These are phyloP conservation scores for Vollenhovia emeryi DNA, from an alignment of 1,140 invertebrate species.

Conservation along the genomic window DNA sequence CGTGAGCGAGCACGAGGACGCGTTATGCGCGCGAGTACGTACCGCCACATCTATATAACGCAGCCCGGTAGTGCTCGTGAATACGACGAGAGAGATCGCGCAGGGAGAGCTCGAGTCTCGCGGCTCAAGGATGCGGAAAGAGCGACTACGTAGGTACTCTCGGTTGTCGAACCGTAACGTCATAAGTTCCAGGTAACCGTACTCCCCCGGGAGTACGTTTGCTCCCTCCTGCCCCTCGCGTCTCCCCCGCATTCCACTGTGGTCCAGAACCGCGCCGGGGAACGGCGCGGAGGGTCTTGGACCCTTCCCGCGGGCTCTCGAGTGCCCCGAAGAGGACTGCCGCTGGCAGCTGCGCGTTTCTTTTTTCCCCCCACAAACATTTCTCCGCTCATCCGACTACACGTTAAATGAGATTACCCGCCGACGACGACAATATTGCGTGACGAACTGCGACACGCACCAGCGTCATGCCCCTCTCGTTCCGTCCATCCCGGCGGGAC, in stretches of 20 bases:
- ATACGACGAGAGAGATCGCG: constrained; percentile 43
- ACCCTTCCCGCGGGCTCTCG: background rate
- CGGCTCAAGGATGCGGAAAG: constrained; percentile 72
- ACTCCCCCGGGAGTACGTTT: constrained; percentile 56
- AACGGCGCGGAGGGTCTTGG: background rate
- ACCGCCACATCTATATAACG: background rate
- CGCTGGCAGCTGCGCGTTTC: background rate
- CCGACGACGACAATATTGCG: constrained; percentile 18
- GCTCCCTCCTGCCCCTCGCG: too few species aligned
- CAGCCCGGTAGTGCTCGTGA: background rate
- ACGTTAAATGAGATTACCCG: constrained; percentile 41
- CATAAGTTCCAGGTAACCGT: constrained; percentile 60
- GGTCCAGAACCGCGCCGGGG: constrained; percentile 22
- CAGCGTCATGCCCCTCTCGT: constrained; percentile 1
- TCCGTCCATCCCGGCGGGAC: background rate
- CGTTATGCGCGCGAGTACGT: background rate
- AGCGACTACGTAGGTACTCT: constrained; percentile 64
- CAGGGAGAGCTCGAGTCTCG: constrained; percentile 42
- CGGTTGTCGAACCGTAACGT: constrained; percentile 69
- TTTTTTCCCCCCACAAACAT: constrained; percentile 19
- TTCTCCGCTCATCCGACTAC: background rate
- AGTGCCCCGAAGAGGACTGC: background rate
- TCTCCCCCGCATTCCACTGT: background rate
- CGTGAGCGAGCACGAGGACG: constrained; percentile 37
- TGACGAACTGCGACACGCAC: constrained; percentile 45